Base-by-base conservation (phyloP, 2,113 vertebrate genomes). In the Dipodomys merriami region DNA sequence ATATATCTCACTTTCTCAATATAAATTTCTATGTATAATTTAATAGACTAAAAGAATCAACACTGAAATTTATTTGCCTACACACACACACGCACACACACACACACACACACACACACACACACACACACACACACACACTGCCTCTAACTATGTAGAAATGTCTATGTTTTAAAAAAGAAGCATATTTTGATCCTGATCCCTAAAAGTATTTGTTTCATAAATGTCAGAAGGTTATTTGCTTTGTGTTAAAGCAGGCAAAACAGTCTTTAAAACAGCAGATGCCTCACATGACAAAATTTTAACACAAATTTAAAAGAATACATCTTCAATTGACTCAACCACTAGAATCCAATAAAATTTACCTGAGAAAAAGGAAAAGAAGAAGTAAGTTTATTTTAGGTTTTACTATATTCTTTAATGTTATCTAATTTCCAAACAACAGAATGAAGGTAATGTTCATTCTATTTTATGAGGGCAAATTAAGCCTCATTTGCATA, bases 391-490 rank as follows among this genome's bases (percentile, higher is more conserved):
- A 94, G 88, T 91, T 91, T 91, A 78, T 80, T 80, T 74, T 79
- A 73, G 88, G 65, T 93, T 96, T 94, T 95, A 93, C 76, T 93
- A 86, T 88, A 92, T 88, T 76, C 91, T 86, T 94, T 96, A 97
- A 96, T 96, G 90, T 85, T 95, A 96, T 88, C 96, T 95, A 96
- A 97, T 96, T 97, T 95, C 91, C 82, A 96, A 97, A 97, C 77
- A 95, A 64, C 79, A 71, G 62, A 96, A 91, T 65, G 35, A 93
- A 95, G 93, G 91, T 96, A 96, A 95, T 94, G 64, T 85, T 93
- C 91, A 96, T 91, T 93, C 93, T 96, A 39, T 77, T 96, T 95
- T 91, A 96, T 88, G 91, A 94, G 82, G 93, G 83, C 82, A 95
- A 96, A 96, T 96, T 95, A 97, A 95, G 93, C 76, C 93, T 96